Evolutionary conservation across 2,113 vertebrate species (phyloP), one percentile per base, ranked within the genome.

Genomic region (Sander vitreus): DNA sequence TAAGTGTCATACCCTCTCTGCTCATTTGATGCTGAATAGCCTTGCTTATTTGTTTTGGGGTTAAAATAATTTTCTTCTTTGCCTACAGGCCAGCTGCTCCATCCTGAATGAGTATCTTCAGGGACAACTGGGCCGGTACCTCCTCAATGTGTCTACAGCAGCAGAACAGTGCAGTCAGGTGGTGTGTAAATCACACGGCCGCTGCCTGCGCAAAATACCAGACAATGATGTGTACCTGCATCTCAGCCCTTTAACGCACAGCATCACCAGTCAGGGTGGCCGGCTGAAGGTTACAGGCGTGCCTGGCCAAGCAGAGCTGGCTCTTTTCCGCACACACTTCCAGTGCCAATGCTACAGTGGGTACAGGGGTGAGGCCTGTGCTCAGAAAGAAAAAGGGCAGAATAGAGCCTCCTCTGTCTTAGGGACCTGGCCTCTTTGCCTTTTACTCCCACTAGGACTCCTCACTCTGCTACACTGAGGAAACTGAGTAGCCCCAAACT

Each of bases 271-370:
- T 67, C 84, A 47, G 0, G 84, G 39, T 0, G 88, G 85, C 23
- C 68, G 27, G 27, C 76, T 92, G 13, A 92, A 92, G 33, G 91
- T 94, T 16, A 91, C 79, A 12, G 91, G 96, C 66, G 19, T 55
- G 54, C 63, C 94, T 3, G 82, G 91, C 23, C 62, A 66, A 15
- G 86, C 86, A 0, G 94, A 92, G 74, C 93, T 95, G 54, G 73
- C 86, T 39, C 59, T 91, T 65, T 85, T 95, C 6, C 75, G 3
- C 2, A 45, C 88, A 0, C 88, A 96, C 73, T 99, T 99, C 93
- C 90, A 84, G 65, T 99, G 98, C 88, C 97, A 93, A 57, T 99
- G 98, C 92, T 99, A 99, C 8, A 88, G 45, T 13, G 96, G 96
- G 55, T 98, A 96, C 96, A 79, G 18, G 2, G 96, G 95, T 3